Conservation (phyloP, 1,140 invertebrate species). For the Dinoponera quadriceps region DNA sequence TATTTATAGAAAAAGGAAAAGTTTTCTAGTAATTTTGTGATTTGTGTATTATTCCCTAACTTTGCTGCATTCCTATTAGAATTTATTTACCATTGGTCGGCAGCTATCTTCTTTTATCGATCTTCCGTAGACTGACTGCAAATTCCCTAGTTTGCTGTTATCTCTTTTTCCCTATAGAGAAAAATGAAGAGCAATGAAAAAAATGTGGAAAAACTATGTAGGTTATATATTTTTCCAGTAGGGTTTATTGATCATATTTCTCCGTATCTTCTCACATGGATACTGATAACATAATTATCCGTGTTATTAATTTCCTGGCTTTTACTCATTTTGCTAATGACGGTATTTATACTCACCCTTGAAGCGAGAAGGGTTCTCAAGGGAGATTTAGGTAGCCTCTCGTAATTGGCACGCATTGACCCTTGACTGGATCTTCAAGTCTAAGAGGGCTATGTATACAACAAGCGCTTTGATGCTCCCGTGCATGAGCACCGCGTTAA, state of each 20-base stretch:
- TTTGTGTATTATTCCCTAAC: no score
- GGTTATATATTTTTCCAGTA: slow-evolving; percentile 11
- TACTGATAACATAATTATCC: slow-evolving; percentile 20
- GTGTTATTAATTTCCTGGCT: slow-evolving; percentile 8
- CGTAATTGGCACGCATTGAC: slow-evolving; percentile 46
- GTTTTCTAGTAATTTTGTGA: no score
- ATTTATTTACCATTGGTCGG: not conserved
- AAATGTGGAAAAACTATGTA: not conserved
- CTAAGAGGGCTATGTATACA: slow-evolving; percentile 26
- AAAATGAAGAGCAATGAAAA: no score
- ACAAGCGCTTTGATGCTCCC: slow-evolving; percentile 3
- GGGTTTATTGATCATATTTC: slow-evolving; percentile 5
- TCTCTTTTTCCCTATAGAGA: no score
- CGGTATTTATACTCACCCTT: slow-evolving; percentile 12
- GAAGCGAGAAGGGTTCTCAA: slow-evolving; percentile 1
- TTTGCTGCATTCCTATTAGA: no score
- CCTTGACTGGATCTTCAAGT: slow-evolving; percentile 43
- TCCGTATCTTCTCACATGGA: slow-evolving; percentile 14
- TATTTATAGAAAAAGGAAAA: not conserved
- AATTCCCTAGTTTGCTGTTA: not conserved
- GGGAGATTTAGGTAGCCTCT: slow-evolving; percentile 33
- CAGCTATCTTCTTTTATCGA: not conserved
- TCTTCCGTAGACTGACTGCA: no score
- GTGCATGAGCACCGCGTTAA: not conserved
- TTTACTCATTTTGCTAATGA: slow-evolving; percentile 29